Evolutionary conservation across 2,888 invertebrate species (phyloP), one percentile per base, ranked within the genome.

Genomic region (Agriopis aurantiaria): DNA sequence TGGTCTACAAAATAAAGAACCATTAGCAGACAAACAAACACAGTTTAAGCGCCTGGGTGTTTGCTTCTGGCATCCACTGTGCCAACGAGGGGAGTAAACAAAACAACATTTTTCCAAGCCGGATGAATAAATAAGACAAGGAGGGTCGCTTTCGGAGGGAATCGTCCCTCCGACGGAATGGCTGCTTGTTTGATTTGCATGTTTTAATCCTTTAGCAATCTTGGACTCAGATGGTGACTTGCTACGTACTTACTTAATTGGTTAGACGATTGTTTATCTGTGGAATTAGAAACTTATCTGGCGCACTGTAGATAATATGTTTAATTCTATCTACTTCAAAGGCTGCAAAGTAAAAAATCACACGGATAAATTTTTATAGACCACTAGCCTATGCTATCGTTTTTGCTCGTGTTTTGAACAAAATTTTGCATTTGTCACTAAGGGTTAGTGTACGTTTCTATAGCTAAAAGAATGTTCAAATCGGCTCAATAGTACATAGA

Each of bases 111-210:
- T 90, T 91, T 91, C 89, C 87, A 85, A 88, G 84, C 86, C 89
- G 86, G 90, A 93, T 93, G 92, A 93, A 94, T 94, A 94, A 93
- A 93, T 92, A 93, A 93, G 91, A 89, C 86, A 85, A 84, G 85
- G 80, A 88, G 91, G 91, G 92, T 89, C 84, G 89, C 83, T 83
- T 57, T 79, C 75, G 75, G 78, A 85, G 88, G 90, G 89, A 82
- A 84, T 81, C 85, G 85, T 89, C 90, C 91, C 87, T 86, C 85
- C 84, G 85, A 84, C 85, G 79, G 85, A 88, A 89, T 85, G 83
- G 83, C 81, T 82, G 83, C 88, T 90, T 90, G 89, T 91, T 92
- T 91, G 91, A 93, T 93, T 93, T 92, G 92, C 92, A 93, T 93
- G 90, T 92, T 93, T 91, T 92, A 93, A 93, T 93, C 93, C 91